Conservation (phyloP, 2,113 vertebrate species). For the Mungos mungo region DNA sequence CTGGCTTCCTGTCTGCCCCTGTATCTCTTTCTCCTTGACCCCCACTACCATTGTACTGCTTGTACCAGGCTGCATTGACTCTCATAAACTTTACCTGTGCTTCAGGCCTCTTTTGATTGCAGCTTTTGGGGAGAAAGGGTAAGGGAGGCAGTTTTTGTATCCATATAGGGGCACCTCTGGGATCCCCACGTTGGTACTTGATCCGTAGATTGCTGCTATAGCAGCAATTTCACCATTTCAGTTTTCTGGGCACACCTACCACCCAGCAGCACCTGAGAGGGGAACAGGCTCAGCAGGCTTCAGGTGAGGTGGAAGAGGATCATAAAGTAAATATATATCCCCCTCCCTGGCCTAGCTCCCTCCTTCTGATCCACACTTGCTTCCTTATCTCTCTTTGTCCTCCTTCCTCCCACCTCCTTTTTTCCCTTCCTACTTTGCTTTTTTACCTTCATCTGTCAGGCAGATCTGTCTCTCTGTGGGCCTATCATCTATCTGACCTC, state of each 20-base stretch:
- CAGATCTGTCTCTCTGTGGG: slow-evolving; percentile 14
- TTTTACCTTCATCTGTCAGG: slow-evolving; percentile 77
- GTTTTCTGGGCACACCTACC: slow-evolving; percentile 63
- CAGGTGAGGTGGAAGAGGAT: no score
- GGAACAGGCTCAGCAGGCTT: no score
- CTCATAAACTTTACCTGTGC: background rate
- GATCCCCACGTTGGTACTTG: slow-evolving; percentile 1
- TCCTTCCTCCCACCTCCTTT: slow-evolving; percentile 73
- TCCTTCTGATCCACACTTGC: slow-evolving; percentile 83
- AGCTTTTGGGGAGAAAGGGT: background rate
- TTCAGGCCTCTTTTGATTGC: background rate
- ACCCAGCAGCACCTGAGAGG: no score
- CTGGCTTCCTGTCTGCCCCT: background rate
- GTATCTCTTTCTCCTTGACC: background rate
- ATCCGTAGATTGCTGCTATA: background rate
- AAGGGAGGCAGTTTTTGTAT: background rate
- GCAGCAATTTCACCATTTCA: slow-evolving; percentile 58
- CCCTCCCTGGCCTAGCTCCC: slow-evolving; percentile 80
- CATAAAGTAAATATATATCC: no score
- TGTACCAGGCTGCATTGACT: background rate
- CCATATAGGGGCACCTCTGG: background rate
- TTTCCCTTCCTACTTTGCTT: slow-evolving; percentile 77
- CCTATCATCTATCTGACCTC: background rate
- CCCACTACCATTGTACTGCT: background rate
- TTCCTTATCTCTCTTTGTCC: slow-evolving; percentile 76